These are phyloP conservation scores for Sarotherodon lohbergeri DNA, from an alignment of 2,113 vertebrate genomes.

Conservation along the genomic window DNA sequence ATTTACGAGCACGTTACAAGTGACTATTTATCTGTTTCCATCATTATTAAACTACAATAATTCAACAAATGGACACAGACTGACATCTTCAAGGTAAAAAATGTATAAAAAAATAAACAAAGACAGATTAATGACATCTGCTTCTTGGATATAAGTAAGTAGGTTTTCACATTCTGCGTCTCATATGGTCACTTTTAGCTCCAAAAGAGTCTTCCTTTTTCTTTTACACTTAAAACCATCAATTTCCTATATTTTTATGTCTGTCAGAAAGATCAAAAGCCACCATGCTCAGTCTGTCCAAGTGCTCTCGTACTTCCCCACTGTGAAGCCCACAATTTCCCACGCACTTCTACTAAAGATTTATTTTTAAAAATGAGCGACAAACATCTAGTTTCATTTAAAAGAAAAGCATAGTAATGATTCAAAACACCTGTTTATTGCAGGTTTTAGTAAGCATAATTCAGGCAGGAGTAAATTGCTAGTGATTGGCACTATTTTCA, in stretches of 20 bases:
- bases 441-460: neutral
- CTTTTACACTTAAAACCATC: neutral
- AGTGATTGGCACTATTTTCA: neutral
- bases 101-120: neutral
- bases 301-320: neutral
- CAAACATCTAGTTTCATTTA: neutral
- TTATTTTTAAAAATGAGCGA: rapidly evolving
- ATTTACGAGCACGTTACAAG: rapidly evolving
- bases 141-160: neutral
- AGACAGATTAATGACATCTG: neutral
- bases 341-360: neutral
- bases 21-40: neutral
- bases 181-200: neutral
- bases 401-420: neutral
- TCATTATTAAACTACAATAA: rapidly evolving
- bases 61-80: neutral
- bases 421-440: neutral
- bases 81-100: neutral
- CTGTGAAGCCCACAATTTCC: neutral
- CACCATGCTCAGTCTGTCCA: neutral
- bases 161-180: neutral
- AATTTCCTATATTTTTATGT: neutral
- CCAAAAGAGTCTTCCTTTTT: neutral
- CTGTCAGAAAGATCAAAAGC: neutral
- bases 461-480: neutral